phyloP scores from a whole-genome alignment of 2,797 vertebrate genomes.

The Pelodytes ibericus region DNA sequence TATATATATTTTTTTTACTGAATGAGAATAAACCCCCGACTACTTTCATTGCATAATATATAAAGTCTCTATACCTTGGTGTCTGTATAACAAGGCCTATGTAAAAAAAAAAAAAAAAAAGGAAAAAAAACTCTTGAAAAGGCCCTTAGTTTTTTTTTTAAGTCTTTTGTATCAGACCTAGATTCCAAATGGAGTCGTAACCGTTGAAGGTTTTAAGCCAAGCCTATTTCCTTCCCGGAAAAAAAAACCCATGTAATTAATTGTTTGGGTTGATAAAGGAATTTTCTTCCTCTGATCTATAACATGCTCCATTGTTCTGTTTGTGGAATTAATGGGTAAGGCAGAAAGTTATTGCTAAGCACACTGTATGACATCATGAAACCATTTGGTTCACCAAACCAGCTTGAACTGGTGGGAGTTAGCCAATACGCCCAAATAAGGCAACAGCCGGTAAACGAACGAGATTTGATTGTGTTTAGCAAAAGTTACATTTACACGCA shows the following conservation, averaged over 20 bases:
- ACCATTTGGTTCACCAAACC: background rate
- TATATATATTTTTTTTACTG: too few relatives aligned
- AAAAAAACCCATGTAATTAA: background rate
- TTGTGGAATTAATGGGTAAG: background rate
- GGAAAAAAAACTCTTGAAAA: too few relatives aligned
- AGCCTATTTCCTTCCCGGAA: background rate
- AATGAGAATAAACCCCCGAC: too few relatives aligned
- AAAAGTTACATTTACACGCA: background rate
- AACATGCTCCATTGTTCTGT: background rate
- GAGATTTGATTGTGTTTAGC: background rate
- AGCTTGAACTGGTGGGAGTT: background rate
- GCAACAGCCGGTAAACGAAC: background rate
- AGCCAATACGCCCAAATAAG: background rate
- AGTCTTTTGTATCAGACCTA: background rate
- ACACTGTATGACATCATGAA: background rate
- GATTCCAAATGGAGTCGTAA: background rate
- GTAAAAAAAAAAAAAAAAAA: too few relatives aligned
- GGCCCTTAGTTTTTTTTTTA: too few relatives aligned
- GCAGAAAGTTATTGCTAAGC: background rate
- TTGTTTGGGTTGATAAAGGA: background rate
- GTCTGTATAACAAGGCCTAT: too few relatives aligned
- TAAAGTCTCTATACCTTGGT: too few relatives aligned
- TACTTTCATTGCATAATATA: too few relatives aligned
- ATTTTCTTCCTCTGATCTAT: constrained; percentile 2
- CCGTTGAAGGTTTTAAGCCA: background rate